Evolutionary conservation across 1,140 invertebrate genomes (phyloP), one percentile per base, ranked within the genome.

Genomic region (Papilio machaon): DNA sequence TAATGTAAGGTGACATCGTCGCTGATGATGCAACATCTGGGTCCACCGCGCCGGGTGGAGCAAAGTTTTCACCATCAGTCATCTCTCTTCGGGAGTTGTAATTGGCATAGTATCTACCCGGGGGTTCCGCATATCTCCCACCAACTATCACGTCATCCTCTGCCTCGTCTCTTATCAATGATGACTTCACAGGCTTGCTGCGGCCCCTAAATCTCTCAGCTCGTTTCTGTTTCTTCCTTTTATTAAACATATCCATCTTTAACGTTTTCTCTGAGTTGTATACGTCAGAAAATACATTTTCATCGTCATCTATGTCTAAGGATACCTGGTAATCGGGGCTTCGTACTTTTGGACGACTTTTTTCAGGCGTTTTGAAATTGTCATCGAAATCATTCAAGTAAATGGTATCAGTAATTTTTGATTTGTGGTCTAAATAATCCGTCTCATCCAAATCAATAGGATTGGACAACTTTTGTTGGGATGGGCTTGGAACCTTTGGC

Each of bases 101-200:
- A 64, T 90, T 92, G 9, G 84, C 83, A 6, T 93, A 82, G 30
- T 88, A 89, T 85, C 91, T 91, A 11, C 85, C 90, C 8, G 94
- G 94, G 38, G 94, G 94, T 80, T 95, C 94, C 23, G 94, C 94
- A 38, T 95, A 94, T 70, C 91, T 87, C 7, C 94, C 94, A 47
- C 94, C 94, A 0, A 95, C 92, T 78, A 93, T 82, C 7, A 94
- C 85, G 77, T 92, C 88, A n/a, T 89, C 88, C n/a, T 86, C 86
- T 9, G 80, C 70, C 49, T 88, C 84, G 30, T 70, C 5, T 70
- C 15, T 49, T 38, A 80, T 47, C 47, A 23, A 79, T 13, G 80
- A 77, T 1, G 46, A 13, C 2, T 54, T 54, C 17, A 64, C 17
- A 6, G 79, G 79, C n/a, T 76, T 83, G 13, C 13, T 79, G 6